These are phyloP conservation scores for Gerris buenoi DNA, from an alignment of 1,140 invertebrate species.

Conservation along the genomic window DNA sequence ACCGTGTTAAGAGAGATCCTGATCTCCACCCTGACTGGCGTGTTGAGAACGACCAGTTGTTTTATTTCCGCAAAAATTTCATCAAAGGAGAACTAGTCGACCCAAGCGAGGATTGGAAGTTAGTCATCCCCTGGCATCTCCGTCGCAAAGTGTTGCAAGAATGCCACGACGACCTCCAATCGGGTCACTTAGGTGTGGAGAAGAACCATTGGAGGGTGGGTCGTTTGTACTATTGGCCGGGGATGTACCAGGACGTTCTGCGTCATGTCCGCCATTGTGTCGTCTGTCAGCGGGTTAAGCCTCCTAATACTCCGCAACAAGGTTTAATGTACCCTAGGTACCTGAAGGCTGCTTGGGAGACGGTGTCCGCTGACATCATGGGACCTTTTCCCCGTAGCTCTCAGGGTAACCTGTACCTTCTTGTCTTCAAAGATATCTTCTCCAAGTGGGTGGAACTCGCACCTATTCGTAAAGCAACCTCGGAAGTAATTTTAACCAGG, in stretches of 20 bases:
- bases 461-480: too few relatives aligned
- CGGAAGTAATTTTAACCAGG: too few relatives aligned
- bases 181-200: not conserved
- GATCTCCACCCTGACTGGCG: not conserved
- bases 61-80: too few relatives aligned
- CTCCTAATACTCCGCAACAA: not conserved
- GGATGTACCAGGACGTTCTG: not conserved
- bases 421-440: too few relatives aligned
- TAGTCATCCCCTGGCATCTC: not conserved
- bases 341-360: not conserved
- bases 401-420: too few relatives aligned
- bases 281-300: conserved; percentile 2
- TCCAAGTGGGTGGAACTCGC: too few relatives aligned
- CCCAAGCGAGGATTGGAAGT: not conserved
- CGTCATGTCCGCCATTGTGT: not conserved
- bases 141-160: not conserved
- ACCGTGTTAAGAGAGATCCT: not conserved
- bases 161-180: not conserved
- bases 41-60: not conserved
- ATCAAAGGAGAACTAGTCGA: too few relatives aligned
- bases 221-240: not conserved
- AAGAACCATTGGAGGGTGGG: not conserved
- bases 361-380: not conserved
- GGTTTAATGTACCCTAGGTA: conserved; percentile 2
- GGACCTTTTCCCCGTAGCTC: too few relatives aligned